phyloP scores from a whole-genome alignment of 2,113 vertebrate genomes.

The Pachypanchax playfairii region DNA sequence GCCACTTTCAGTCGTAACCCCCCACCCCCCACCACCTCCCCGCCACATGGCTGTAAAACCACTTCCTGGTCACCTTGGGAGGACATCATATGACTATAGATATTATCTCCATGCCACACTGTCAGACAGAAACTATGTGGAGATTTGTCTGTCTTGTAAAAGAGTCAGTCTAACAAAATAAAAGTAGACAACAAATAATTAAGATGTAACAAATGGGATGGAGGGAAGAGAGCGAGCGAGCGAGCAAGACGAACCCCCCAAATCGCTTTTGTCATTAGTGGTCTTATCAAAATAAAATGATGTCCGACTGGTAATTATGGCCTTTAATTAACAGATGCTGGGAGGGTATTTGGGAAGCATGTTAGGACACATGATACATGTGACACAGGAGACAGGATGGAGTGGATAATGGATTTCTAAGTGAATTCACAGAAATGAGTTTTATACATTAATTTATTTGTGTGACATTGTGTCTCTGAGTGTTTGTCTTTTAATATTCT shows the following conservation, averaged over 20 bases:
- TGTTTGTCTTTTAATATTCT: conserved; percentile 44
- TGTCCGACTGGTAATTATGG: conserved; percentile 47
- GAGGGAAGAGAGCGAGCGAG: conserved; percentile 1
- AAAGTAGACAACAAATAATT: conserved; percentile 68
- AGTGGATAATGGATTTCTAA: conserved; percentile 51
- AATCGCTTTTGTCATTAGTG: conserved; percentile 69
- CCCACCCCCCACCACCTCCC: too few species aligned
- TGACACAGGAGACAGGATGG: conserved; percentile 34
- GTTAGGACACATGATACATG: conserved; percentile 38
- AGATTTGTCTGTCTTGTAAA: conserved; percentile 48
- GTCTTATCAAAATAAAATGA: conserved; percentile 65
- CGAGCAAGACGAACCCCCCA: conserved; percentile 34
- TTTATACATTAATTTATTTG: conserved; percentile 31
- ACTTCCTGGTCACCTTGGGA: conserved; percentile 80
- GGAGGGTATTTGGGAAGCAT: conserved; percentile 13
- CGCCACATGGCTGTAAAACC: conserved; percentile 37
- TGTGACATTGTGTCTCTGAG: conserved; percentile 9
- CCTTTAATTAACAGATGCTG: conserved; percentile 61
- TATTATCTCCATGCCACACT: conserved; percentile 56
- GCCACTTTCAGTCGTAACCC: conserved; percentile 45
- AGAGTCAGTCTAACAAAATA: conserved; percentile 62
- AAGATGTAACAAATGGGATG: conserved; percentile 61
- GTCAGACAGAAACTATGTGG: conserved; percentile 60
- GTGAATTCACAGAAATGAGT: conserved; percentile 65
- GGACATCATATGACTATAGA: conserved; percentile 57